These are phyloP conservation scores for Pseudotriccus pelzelni DNA, from an alignment of 2,797 vertebrate genomes.

Conservation along the genomic window DNA sequence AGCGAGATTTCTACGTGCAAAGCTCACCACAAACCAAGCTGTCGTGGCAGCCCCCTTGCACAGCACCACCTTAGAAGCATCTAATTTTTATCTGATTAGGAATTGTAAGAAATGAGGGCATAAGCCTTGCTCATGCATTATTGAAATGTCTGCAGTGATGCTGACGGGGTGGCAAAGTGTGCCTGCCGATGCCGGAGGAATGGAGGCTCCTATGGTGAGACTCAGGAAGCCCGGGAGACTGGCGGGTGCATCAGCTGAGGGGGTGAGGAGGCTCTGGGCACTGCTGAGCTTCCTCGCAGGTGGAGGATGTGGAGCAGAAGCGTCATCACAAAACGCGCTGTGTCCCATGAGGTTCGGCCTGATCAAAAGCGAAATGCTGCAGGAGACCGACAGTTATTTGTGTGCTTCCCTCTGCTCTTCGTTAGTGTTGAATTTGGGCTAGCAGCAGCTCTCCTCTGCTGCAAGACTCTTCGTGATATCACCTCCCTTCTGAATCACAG, in stretches of 20 bases:
- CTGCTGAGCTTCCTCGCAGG: background rate
- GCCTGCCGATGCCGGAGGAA: background rate
- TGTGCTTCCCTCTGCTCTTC: background rate
- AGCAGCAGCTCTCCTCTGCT: background rate
- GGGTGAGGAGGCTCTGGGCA: background rate
- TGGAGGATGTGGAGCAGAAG: background rate
- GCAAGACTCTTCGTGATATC: background rate
- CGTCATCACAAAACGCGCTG: fast-evolving
- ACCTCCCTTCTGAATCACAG: background rate
- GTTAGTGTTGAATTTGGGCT: background rate
- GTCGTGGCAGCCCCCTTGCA: background rate
- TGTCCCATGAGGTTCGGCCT: fast-evolving
- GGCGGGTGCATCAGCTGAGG: fast-evolving
- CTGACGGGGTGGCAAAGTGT: background rate
- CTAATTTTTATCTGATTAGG: slow-evolving; percentile 17
- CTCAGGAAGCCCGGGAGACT: fast-evolving
- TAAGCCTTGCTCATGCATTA: background rate
- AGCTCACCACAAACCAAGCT: background rate
- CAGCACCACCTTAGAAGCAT: background rate
- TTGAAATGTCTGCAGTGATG: background rate
- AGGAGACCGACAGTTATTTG: background rate
- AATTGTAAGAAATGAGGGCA: background rate
- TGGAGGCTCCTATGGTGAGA: fast-evolving
- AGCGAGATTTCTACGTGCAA: background rate
- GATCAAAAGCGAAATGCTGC: background rate